These are phyloP conservation scores for Aurelia sp. DNA, from an alignment of 30 jellyfish, hydroid and myxozoan genomes.

Conservation along the genomic window DNA sequence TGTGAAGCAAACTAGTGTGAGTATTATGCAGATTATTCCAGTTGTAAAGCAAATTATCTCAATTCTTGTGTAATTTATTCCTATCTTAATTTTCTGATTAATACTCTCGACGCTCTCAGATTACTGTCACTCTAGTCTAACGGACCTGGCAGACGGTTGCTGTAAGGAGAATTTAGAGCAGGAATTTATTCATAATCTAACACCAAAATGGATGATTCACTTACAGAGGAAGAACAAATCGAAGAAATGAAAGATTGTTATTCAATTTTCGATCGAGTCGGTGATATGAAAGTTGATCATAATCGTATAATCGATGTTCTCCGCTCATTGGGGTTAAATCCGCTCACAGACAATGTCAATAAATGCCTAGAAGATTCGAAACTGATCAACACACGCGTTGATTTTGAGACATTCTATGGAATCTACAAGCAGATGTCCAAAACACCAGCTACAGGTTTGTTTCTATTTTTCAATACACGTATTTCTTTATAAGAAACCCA, in stretches of 20 bases:
- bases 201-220: slow-evolving; percentile 1
- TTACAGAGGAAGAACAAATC: slow-evolving; percentile 78
- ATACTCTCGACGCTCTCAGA: not conserved
- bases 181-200: no score
- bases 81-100: not conserved
- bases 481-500: no score
- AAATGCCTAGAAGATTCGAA: slow-evolving; percentile 86
- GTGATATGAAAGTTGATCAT: slow-evolving; percentile 85
- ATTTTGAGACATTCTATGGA: slow-evolving; percentile 83
- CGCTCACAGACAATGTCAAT: slow-evolving; percentile 78
- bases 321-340: slow-evolving; percentile 94
- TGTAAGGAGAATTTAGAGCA: no score
- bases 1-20: no score
- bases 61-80: no score
- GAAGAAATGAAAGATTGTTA: slow-evolving; percentile 91
- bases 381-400: slow-evolving; percentile 81
- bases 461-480: no score
- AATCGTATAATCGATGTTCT: slow-evolving; percentile 77
- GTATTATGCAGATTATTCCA: no score
- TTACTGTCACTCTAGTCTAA: not conserved
- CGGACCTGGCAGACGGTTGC: not conserved
- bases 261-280: slow-evolving; percentile 87
- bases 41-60: no score
- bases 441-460: slow-evolving; percentile 41
- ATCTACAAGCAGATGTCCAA: slow-evolving; percentile 81